Percentiles rank a stretch among this genome's conserved stretches.
Evolutionary conservation across 37 sponge, comb jelly and placozoan genomes (phyloP).

Genomic region (Ephydatia muelleri): DNA sequence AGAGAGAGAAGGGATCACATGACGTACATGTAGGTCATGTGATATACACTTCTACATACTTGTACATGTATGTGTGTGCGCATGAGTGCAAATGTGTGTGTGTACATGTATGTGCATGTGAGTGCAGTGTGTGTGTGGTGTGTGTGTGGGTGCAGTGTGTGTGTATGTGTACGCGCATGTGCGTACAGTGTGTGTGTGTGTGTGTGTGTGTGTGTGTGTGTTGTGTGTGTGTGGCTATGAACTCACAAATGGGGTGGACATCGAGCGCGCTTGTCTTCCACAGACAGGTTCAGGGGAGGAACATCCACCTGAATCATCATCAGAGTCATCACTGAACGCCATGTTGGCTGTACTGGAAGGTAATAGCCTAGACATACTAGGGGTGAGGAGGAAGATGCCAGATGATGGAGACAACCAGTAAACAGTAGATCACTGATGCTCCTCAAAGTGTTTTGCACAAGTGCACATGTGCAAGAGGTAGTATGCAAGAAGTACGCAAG

Average conservation of each 20-base stretch:
- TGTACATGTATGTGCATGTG: not conserved
- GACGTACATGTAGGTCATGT: not conserved
- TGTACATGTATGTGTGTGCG: not conserved
- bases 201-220: not conserved
- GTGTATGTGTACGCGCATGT: too few species aligned
- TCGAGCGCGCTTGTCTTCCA: not conserved
- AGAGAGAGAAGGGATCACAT: not conserved
- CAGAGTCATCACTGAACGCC: slow-evolving; percentile 60
- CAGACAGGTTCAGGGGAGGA: not conserved
- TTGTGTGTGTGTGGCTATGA: too few species aligned
- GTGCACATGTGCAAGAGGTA: too few species aligned
- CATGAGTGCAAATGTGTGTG: not conserved
- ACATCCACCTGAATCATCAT: slow-evolving; percentile 13
- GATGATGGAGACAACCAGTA: not conserved
- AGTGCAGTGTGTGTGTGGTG: not conserved
- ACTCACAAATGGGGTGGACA: not conserved
- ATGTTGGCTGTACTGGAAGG: slow-evolving; percentile 16
- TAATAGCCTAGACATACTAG: not conserved
- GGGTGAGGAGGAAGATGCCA: not conserved
- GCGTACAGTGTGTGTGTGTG: not conserved
- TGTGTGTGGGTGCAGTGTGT: too few species aligned
- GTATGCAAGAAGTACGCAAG: too few species aligned
- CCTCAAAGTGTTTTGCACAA: too few species aligned
- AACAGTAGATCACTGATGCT: too few species aligned
- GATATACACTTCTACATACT: not conserved